Conservation (phyloP, 2,113 vertebrate species). For the Ictalurus furcatus region DNA sequence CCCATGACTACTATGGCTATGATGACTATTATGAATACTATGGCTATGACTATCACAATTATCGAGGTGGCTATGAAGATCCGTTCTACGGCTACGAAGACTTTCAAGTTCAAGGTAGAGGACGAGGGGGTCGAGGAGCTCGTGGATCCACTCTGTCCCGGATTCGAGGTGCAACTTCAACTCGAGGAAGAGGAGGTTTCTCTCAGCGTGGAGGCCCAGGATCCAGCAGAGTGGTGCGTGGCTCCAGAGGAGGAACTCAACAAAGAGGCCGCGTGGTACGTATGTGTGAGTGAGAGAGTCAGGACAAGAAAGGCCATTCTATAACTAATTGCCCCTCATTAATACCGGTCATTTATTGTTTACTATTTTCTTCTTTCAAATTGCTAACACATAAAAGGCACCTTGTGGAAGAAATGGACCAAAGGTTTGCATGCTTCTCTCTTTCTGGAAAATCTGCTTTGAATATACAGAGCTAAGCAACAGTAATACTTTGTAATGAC, state of each 20-base stretch:
- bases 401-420: slow-evolving; percentile 58
- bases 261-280: slow-evolving; percentile 93
- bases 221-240: slow-evolving; percentile 91
- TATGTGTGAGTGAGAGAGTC: slow-evolving; percentile 72
- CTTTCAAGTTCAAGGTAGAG: slow-evolving; percentile 95
- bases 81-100: slow-evolving; percentile 99
- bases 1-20: slow-evolving; percentile 95
- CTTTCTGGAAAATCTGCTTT: background rate
- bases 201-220: slow-evolving; percentile 92
- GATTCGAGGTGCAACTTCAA: slow-evolving; percentile 86
- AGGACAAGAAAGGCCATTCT: background rate
- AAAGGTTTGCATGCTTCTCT: slow-evolving; percentile 59
- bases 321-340: slow-evolving; percentile 55
- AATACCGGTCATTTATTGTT: slow-evolving; percentile 83
- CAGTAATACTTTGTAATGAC: too few relatives aligned
- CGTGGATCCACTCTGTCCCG: slow-evolving; percentile 75
- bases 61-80: slow-evolving; percentile 98
- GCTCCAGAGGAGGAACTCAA: slow-evolving; percentile 84
- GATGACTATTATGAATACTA: slow-evolving; percentile 99
- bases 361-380: slow-evolving; percentile 77
- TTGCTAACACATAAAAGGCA: slow-evolving; percentile 80
- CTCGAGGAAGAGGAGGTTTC: slow-evolving; percentile 91
- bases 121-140: slow-evolving; percentile 89
- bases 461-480: background rate
- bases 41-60: slow-evolving; percentile 99